Evolutionary conservation across 2,888 invertebrate species (phyloP).

Genomic region (Protonemura montana): DNA sequence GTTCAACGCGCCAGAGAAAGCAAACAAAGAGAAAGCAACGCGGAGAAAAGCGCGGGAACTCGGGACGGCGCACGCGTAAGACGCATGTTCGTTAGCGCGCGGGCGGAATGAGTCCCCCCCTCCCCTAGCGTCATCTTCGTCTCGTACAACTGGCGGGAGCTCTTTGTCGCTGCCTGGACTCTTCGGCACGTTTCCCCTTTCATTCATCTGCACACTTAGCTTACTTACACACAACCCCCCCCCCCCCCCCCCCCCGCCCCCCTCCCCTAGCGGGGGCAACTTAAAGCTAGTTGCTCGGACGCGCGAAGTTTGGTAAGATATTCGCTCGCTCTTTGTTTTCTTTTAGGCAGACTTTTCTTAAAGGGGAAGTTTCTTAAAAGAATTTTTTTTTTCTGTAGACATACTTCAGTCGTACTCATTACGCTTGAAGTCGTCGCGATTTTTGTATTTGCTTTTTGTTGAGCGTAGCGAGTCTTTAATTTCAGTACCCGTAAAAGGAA

Average conservation of each 20-base stretch:
- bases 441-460: too few relatives aligned
- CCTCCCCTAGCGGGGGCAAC: too few relatives aligned
- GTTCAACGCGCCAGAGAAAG: not conserved
- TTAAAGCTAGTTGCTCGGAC: not conserved
- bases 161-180: not conserved
- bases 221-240: not conserved
- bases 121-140: not conserved
- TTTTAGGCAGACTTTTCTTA: not conserved
- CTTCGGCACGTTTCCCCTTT: not conserved
- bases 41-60: not conserved
- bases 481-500: too few relatives aligned
- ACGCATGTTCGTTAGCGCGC: conserved; percentile 35
- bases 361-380: not conserved
- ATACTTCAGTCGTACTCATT: too few relatives aligned
- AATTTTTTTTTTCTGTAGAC: not conserved
- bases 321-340: not conserved
- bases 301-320: not conserved
- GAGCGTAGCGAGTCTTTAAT: too few relatives aligned
- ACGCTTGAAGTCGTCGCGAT: too few relatives aligned
- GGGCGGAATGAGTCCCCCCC: conserved; percentile 31
- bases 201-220: conserved; percentile 25
- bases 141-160: not conserved
- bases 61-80: not conserved
- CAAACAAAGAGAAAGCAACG: not conserved
- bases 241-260: too few relatives aligned